Evolutionary conservation across 2,797 vertebrate species (phyloP).

Genomic region (Chloroceryle amazona): DNA sequence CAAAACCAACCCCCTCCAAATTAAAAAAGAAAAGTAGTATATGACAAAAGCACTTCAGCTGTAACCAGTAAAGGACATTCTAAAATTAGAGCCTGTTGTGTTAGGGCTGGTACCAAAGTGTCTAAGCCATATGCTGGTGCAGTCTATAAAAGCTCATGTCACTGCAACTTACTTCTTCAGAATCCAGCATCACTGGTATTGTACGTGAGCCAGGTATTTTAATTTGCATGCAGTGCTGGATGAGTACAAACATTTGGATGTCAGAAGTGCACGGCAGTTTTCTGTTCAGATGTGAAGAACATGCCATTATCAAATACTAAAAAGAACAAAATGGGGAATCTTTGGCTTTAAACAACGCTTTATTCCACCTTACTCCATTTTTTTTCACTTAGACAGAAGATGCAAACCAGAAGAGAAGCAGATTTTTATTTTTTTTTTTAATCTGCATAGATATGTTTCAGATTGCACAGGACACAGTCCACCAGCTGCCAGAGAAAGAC

Average conservation of each 20-base stretch:
- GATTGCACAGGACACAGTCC: not conserved
- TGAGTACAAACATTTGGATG: not conserved
- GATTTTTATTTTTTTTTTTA: not conserved
- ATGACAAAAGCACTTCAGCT: not conserved
- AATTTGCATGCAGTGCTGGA: not conserved
- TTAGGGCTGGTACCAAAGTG: constrained; percentile 4
- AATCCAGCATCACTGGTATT: not conserved
- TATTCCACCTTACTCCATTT: not conserved
- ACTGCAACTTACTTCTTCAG: not conserved
- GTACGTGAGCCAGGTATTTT: not conserved
- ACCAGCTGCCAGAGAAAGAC: not conserved
- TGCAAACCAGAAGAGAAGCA: not conserved
- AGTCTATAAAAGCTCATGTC: not conserved
- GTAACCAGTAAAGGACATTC: not conserved
- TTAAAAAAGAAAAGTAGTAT: not conserved
- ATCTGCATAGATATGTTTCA: not conserved
- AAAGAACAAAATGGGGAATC: not conserved
- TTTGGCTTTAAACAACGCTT: not conserved
- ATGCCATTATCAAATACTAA: not conserved
- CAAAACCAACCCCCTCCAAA: too few relatives aligned
- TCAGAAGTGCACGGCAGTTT: not conserved
- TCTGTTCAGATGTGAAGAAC: not conserved
- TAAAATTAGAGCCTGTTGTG: constrained; percentile 47
- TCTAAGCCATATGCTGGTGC: constrained; percentile 33
- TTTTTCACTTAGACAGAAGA: not conserved